Percentiles rank a stretch among this genome's conserved stretches.
These are phyloP conservation scores for Piaya cayana DNA, from an alignment of 2,113 vertebrate species.

Conservation along the genomic window DNA sequence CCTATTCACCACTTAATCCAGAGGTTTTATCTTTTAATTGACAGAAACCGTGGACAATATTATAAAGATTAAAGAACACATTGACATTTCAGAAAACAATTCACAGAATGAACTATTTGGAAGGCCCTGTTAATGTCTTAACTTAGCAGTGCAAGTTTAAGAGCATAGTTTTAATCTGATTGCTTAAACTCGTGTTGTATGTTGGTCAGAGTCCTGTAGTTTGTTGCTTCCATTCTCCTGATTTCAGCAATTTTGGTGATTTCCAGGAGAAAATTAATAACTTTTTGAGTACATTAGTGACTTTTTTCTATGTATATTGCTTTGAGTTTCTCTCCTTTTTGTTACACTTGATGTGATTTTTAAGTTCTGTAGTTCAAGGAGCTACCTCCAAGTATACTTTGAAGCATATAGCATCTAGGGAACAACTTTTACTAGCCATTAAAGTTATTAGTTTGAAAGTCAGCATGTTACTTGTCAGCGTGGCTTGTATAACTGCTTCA, in stretches of 20 bases:
- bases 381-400: neutral
- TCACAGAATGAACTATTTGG: neutral
- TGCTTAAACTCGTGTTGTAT: neutral
- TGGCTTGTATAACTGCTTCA: neutral
- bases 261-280: neutral
- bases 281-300: neutral
- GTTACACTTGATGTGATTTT: neutral
- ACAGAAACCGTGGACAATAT: neutral
- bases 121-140: neutral
- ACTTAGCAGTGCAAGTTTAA: neutral
- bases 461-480: neutral
- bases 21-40: constrained; percentile 11
- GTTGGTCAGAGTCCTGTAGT: neutral
- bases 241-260: neutral
- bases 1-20: neutral
- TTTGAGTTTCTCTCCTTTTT: neutral
- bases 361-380: neutral
- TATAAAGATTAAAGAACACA: neutral
- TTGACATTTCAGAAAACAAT: neutral
- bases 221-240: neutral
- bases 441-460: neutral
- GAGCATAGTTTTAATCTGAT: neutral
- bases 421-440: neutral
- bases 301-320: neutral
- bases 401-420: neutral